A percentile compares a stretch with the other conserved stretches of the same genome.
phyloP scores from a whole-genome alignment of 1,140 invertebrate species.

The Pseudachorutes palmiensis region DNA sequence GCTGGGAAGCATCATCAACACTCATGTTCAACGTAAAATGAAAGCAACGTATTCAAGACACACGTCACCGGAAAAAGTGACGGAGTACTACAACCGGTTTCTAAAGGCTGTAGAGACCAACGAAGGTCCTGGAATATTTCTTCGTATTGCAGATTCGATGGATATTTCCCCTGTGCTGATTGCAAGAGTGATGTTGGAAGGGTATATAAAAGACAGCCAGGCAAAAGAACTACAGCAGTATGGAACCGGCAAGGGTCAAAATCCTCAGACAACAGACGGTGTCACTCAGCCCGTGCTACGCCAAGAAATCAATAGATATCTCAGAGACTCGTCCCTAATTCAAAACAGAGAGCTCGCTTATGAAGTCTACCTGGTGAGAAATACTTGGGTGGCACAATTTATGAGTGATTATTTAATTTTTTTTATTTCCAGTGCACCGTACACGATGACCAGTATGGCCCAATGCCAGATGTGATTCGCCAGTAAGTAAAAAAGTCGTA shows the following conservation, averaged over 20 bases:
- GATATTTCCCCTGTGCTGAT: constrained; percentile 55
- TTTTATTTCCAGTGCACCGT: constrained; percentile 50
- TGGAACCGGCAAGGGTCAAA: background rate
- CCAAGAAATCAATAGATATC: constrained; percentile 49
- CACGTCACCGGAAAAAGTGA: constrained; percentile 27
- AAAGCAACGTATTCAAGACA: constrained; percentile 29
- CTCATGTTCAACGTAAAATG: constrained; percentile 34
- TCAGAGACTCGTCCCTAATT: constrained; percentile 64
- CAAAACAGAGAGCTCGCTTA: constrained; percentile 60
- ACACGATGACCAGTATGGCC: constrained; percentile 67
- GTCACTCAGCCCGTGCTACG: constrained; percentile 12
- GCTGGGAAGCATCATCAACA: constrained; percentile 33
- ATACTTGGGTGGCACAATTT: constrained; percentile 6
- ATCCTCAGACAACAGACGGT: background rate
- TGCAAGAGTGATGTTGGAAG: constrained; percentile 57
- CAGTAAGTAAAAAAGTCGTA: constrained; percentile 46
- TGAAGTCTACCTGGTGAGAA: constrained; percentile 65
- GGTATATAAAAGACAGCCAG: constrained; percentile 42
- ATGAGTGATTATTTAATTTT: constrained; percentile 41
- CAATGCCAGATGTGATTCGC: constrained; percentile 63
- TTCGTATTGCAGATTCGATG: constrained; percentile 50
- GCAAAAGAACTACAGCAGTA: constrained; percentile 16
- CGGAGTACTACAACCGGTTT: constrained; percentile 33
- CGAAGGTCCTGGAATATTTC: constrained; percentile 48
- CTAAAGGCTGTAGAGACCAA: constrained; percentile 36